Base-by-base conservation (phyloP, 2,113 vertebrate species). In the Bettongia penicillata region DNA sequence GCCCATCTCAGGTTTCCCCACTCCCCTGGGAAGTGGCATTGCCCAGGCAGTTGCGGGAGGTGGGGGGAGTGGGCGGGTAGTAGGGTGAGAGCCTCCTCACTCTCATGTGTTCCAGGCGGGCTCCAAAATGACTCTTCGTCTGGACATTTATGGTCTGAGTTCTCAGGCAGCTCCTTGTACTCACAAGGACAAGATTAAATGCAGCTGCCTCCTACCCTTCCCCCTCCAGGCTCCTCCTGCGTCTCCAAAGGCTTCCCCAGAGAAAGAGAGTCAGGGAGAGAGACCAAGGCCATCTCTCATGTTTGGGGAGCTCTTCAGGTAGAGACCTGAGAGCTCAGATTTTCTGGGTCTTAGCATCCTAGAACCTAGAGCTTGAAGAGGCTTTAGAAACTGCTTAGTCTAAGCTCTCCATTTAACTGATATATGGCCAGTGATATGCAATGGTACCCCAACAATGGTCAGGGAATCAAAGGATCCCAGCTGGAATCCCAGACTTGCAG, bases 91-190 rank as follows among this genome's bases (percentile, higher is more conserved):
- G 53, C 1, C 92, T 43, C 48, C 48, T 5, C 61, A 77, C 31
- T 25, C 19, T 23, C 19, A n/a, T 68, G 57, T 93, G 92, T 84
- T 11, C 57, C 9, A 49, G 43, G 68, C 90, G 43, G 8, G 89
- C 89, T 95, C 95, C 93, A 96, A 68, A 93, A 68, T 92, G 90
- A 91, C 92, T 97, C 77, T 12, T 91, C 25, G 95, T 96, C 95
- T 96, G 97, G 97, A 96, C 97, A 96, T 97, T 96, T 97, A 97
- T 97, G 96, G 96, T 95, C 51, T 8, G 93, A 95, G 91, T 3
- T 93, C 68, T 31, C 9, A 55, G 22, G 22, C 14, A 89, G 52
- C 47, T 89, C 10, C 0, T 91, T 49, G 92, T 68, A 12, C 95
- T 95, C 91, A 25, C 91, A 53, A 94, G 51, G 92, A 37, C 23